phyloP scores from a whole-genome alignment of 37 sponge, comb jelly and placozoan genomes.

The Lycopodina hypogea region DNA sequence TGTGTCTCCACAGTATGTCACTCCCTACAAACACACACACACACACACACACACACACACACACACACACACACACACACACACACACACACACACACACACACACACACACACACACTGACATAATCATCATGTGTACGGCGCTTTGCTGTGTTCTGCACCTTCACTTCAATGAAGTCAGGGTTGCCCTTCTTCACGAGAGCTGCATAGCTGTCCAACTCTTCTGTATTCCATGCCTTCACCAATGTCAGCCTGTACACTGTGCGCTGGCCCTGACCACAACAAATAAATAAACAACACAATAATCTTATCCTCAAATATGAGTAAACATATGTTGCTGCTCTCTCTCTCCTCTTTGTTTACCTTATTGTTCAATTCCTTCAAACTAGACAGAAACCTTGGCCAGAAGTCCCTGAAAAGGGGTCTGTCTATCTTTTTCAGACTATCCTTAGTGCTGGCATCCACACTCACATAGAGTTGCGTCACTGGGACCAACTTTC shows the following conservation, averaged over 20 bases:
- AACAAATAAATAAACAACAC: neutral
- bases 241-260: slow-evolving; percentile 95
- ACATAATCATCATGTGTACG: neutral
- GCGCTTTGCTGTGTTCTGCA: neutral
- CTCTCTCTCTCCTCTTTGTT: neutral
- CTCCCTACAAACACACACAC: slow-evolving; percentile 57
- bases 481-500: slow-evolving; percentile 82
- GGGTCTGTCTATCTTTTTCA: slow-evolving; percentile 94
- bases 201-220: slow-evolving; percentile 77
- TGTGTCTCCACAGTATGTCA: slow-evolving; percentile 92
- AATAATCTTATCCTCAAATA: neutral
- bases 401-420: slow-evolving; percentile 94
- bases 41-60: neutral
- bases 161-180: slow-evolving; percentile 96
- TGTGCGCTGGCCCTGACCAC: slow-evolving; percentile 83
- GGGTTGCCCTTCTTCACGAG: slow-evolving; percentile 81
- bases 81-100: neutral
- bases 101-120: neutral
- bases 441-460: slow-evolving; percentile 86
- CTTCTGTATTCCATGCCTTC: slow-evolving; percentile 94
- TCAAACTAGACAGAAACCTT: slow-evolving; percentile 74
- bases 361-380: slow-evolving; percentile 82
- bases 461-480: slow-evolving; percentile 97
- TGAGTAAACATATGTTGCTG: neutral
- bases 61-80: neutral